Evolutionary conservation across 2,888 invertebrate genomes (phyloP), one percentile per base, ranked within the genome.

Genomic region (Linyphia triangularis): DNA sequence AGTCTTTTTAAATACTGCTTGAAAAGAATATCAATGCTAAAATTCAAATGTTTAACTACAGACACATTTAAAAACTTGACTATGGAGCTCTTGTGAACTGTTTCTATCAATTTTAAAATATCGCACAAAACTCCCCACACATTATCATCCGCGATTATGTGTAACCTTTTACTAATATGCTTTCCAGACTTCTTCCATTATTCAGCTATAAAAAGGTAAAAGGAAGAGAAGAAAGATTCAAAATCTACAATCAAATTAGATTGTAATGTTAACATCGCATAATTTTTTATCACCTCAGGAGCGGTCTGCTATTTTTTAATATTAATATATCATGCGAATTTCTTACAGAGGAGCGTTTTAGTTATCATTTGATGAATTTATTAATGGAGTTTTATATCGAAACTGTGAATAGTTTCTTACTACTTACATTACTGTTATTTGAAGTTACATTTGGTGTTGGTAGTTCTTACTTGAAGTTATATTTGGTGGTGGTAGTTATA

Each of bases 331-430:
- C 72, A 72, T 51, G 72, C 72, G 26, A 72, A 51, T 51, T n/a
- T 10, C 5, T n/a, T 6, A 1, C 7, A 24, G 72, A 72, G 43
- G 72, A 51, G 72, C 28, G 72, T 37, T 28, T 28, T 26, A 51
- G 72, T 51, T 72, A 72, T 26, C 72, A 43, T 72, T 72, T 72
- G n/a, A n/a, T 28, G n/a, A 72, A 72, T 72, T 72, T 72, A 72
- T 72, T 72, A 72, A 72, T 72, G 72, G 40, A 30, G 19, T n/a
- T 16, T 4, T 10, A 28, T 65, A 65, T 69, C 69, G 22, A 9
- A 19, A 22, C 37, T 6, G n/a, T 28, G 26, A n/a, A n/a, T n/a
- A n/a, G n/a, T n/a, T n/a, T n/a, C n/a, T n/a, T n/a, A n/a, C n/a
- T n/a, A n/a, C n/a, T n/a, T n/a, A n/a, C n/a, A n/a, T n/a, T n/a